Conservation (phyloP, 2,113 vertebrate genomes). For the Cathartes aura region DNA sequence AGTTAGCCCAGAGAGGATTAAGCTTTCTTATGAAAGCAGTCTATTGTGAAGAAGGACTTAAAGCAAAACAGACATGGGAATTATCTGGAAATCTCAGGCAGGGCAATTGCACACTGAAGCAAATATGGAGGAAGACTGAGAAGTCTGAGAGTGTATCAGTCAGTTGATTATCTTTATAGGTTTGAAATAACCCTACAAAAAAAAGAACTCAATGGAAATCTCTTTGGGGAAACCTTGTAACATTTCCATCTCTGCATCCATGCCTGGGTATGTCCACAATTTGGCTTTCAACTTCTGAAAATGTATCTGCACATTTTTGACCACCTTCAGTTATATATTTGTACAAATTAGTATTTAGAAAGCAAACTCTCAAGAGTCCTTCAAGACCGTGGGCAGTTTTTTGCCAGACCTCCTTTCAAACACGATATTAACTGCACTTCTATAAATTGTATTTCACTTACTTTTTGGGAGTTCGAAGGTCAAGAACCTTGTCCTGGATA, state of each 20-base stretch:
- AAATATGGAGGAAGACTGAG: neutral
- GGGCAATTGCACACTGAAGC: neutral
- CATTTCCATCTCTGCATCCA: neutral
- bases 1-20: neutral
- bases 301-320: neutral
- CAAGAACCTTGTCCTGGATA: slow-evolving; percentile 87
- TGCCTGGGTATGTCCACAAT: neutral
- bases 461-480: slow-evolving; percentile 90
- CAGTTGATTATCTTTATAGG: neutral
- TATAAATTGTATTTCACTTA: slow-evolving; percentile 72
- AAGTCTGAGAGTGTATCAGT: neutral
- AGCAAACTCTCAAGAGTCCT: neutral
- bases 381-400: neutral
- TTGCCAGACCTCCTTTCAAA: neutral
- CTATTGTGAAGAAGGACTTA: neutral
- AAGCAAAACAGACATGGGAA: neutral
- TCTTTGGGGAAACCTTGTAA: neutral
- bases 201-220: neutral
- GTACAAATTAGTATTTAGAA: neutral
- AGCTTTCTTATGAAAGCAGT: neutral
- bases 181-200: neutral
- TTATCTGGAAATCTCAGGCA: neutral
- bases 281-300: neutral
- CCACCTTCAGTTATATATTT: neutral
- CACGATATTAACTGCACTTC: neutral